Evolutionary conservation across 2,797 vertebrate species (phyloP), one percentile per base, ranked within the genome.

Genomic region (Gadopsis marmoratus): DNA sequence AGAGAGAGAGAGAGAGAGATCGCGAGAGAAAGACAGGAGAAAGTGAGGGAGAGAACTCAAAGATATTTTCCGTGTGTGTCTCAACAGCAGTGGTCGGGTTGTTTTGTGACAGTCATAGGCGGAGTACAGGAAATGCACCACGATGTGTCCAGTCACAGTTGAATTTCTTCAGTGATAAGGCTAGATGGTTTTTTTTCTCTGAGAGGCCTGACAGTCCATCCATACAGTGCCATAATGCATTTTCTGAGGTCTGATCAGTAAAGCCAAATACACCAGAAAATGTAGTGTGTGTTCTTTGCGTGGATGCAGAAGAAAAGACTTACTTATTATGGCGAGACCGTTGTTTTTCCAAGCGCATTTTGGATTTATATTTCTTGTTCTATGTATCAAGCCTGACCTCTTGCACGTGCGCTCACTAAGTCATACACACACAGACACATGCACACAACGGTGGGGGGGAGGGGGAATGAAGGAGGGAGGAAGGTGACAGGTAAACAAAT

Each of bases 401-500:
- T 61, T 71, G 29, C 59, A 89, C 67, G 33, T 58, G 37, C 70
- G 56, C 72, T 63, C 65, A 64, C 72, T 63, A 7, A 62, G 37
- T 64, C 60, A 47, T 35, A 79, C 67, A 73, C 48, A 71, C 71
- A 74, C 17, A 71, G 23, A 79, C 60, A 73, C 39, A 64, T 63
- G 58, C 71, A 76, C 80, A 90, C 71, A 87, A 76, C 79, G 73
- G 54, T 26, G 35, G 31, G 41, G 35, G 60, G 58, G 23, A 26
- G 39, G 31, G 59, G 47, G 74, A 78, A 90, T 91, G 87, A 92
- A 82, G 92, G 91, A 92, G 93, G 87, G 88, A 89, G 89, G 93
- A 80, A 90, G 92, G 88, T 92, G 94, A 95, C 94, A 95, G 94
- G 94, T 95, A 95, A 95, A 96, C 94, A 96, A 95, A 95, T 95